Evolutionary conservation across 1,140 invertebrate species (phyloP).

Genomic region (Euwallacea fornicatus): DNA sequence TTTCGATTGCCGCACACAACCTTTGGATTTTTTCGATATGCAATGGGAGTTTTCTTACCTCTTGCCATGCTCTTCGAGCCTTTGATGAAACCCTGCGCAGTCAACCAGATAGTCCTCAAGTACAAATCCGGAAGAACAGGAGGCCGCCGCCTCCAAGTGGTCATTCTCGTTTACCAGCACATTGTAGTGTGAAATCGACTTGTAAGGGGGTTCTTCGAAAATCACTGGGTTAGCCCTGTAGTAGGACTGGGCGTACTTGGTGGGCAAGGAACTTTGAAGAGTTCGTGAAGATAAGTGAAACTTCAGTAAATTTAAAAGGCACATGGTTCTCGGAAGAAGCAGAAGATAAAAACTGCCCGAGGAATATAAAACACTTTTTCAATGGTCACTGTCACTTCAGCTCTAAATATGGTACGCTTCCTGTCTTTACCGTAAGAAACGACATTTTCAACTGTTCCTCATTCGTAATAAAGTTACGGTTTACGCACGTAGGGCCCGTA

Average conservation of each 20-base stretch:
- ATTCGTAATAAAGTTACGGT: not conserved
- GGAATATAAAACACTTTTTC: slow-evolving; percentile 2
- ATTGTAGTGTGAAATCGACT: not conserved
- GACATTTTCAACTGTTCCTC: slow-evolving; percentile 19
- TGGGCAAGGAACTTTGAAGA: slow-evolving; percentile 3
- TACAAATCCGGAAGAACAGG: slow-evolving; percentile 13
- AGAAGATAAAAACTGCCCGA: not conserved
- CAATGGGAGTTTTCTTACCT: slow-evolving; percentile 13
- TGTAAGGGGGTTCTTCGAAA: slow-evolving; percentile 10
- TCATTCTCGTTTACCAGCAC: not conserved
- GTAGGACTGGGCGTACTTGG: slow-evolving; percentile 9
- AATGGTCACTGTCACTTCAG: not conserved
- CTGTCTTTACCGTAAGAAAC: slow-evolving; percentile 20
- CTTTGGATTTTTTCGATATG: not conserved
- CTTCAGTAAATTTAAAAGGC: slow-evolving; percentile 26
- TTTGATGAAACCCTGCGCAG: slow-evolving; percentile 20
- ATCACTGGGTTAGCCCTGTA: slow-evolving; percentile 23
- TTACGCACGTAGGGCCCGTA: slow-evolving; percentile 27
- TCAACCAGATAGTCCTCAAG: slow-evolving; percentile 26
- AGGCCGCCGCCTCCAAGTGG: not conserved
- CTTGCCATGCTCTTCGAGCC: slow-evolving; percentile 19
- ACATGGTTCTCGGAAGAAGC: slow-evolving; percentile 12
- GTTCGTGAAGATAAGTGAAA: slow-evolving; percentile 24
- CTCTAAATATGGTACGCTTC: slow-evolving; percentile 6
- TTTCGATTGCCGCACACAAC: slow-evolving; percentile 7